These are phyloP conservation scores for Hemithea aestivaria DNA, from an alignment of 2,888 invertebrate species.

Conservation along the genomic window DNA sequence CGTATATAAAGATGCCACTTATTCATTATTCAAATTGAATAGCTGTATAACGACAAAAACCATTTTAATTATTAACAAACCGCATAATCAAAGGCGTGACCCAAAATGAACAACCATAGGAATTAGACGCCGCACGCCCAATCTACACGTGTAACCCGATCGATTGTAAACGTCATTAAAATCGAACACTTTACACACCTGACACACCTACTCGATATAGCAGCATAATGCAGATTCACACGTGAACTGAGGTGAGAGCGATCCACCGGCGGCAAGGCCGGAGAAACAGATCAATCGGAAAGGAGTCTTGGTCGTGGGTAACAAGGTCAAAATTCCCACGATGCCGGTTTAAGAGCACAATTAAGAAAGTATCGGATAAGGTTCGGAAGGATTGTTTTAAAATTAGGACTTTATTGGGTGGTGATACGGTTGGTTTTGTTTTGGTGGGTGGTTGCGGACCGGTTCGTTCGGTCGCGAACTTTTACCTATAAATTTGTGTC, in stretches of 20 bases:
- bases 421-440: slow-evolving; percentile 50
- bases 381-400: slow-evolving; percentile 35
- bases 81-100: slow-evolving; percentile 62
- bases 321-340: slow-evolving; percentile 67
- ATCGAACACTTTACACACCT: slow-evolving; percentile 51
- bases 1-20: too few species aligned
- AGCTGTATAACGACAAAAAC: slow-evolving; percentile 13
- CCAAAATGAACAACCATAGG: slow-evolving; percentile 47
- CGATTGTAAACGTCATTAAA: slow-evolving; percentile 62
- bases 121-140: slow-evolving; percentile 66
- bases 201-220: slow-evolving; percentile 57
- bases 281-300: slow-evolving; percentile 54
- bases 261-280: slow-evolving; percentile 76
- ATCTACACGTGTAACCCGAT: slow-evolving; percentile 53
- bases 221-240: slow-evolving; percentile 76
- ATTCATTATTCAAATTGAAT: slow-evolving; percentile 4
- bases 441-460: slow-evolving; percentile 43
- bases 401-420: slow-evolving; percentile 48
- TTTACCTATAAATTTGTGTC: slow-evolving; percentile 80
- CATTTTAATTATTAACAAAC: slow-evolving; percentile 30
- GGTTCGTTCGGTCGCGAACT: slow-evolving; percentile 76
- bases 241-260: slow-evolving; percentile 77
- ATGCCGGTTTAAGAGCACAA: slow-evolving; percentile 57
- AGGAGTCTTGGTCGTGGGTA: slow-evolving; percentile 49
- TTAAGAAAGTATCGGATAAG: slow-evolving; percentile 77